phyloP scores from a whole-genome alignment of 2,797 vertebrate genomes.

The Cephalopachus bancanus region DNA sequence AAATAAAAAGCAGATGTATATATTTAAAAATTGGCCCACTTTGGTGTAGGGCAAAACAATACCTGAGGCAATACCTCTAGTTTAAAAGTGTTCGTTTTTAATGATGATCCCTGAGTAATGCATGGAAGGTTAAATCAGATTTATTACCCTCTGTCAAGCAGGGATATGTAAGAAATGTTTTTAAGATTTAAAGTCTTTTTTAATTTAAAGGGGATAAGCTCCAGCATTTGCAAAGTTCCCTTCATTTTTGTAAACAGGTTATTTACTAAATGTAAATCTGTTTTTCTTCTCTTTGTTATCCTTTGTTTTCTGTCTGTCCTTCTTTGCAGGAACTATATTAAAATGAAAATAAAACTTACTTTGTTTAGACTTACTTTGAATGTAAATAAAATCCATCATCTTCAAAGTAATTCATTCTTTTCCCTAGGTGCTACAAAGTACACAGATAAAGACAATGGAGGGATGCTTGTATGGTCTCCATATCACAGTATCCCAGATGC shows the following conservation, averaged over 20 bases:
- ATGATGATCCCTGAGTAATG: neutral
- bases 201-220: neutral
- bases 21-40: slow-evolving; percentile 8
- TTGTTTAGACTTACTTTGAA: slow-evolving; percentile 42
- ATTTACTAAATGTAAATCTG: neutral
- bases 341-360: slow-evolving; percentile 41
- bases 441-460: slow-evolving; percentile 96
- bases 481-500: slow-evolving; percentile 95
- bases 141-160: neutral
- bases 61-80: neutral
- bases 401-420: slow-evolving; percentile 82
- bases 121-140: neutral
- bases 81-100: slow-evolving; percentile 50
- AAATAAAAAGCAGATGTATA: neutral
- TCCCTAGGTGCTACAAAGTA: slow-evolving; percentile 95
- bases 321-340: slow-evolving; percentile 35
- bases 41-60: neutral
- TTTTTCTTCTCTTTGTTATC: slow-evolving; percentile 48
- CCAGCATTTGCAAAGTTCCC: slow-evolving; percentile 34
- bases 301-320: neutral
- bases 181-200: slow-evolving; percentile 32
- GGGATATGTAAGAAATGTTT: neutral
- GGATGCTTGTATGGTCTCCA: slow-evolving; percentile 99
- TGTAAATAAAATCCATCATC: slow-evolving; percentile 44
- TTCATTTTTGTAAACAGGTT: neutral